Base-by-base conservation (phyloP, 2,888 invertebrate genomes). In the Pheosia gnoma region DNA sequence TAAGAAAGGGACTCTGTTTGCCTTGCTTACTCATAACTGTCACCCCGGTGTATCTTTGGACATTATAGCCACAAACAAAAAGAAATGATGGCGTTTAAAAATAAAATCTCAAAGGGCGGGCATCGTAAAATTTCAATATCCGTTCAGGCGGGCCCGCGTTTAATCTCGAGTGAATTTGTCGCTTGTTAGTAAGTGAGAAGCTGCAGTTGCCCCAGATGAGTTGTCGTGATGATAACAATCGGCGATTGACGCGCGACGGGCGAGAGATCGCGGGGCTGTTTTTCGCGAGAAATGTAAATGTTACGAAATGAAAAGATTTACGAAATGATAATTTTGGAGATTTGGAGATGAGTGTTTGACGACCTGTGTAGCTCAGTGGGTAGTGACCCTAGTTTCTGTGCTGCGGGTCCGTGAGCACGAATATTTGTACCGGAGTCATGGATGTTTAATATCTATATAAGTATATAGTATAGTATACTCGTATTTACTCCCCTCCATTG, bases 91-190 rank as follows among this genome's bases (percentile, higher is more conserved):
- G 58, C 63, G 68, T 74, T 74, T 77, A 69, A 78, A 83, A 84
- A 84, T 82, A 80, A 79, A 79, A 65, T 75, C 72, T 77, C 59
- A 72, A 81, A 79, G 81, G 74, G 72, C 68, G 66, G 67, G 68
- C 68, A 76, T 85, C 81, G 84, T 85, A 81, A 87, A 84, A 86
- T 84, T 82, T 85, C 84, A 85, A 86, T 87, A 85, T 85, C 85
- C 85, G 83, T 81, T 79, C 72, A 71, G 66, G 59, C 71, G 72
- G 76, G 78, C 68, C 74, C 76, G 79, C 77, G 79, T 87, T 83
- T 84, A 81, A 86, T 87, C 84, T 85, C 72, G 66, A 75, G 74
- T 79, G 77, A 83, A 84, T 83, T 83, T 82, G 86, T 85, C 83
- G 76, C 78, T 75, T 61, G 65, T 61, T 77, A 77, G 74, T 76